A percentile compares a stretch with the other conserved stretches of the same genome.
These are phyloP conservation scores for Girardinus metallicus DNA, from an alignment of 2,797 vertebrate genomes.

Conservation along the genomic window DNA sequence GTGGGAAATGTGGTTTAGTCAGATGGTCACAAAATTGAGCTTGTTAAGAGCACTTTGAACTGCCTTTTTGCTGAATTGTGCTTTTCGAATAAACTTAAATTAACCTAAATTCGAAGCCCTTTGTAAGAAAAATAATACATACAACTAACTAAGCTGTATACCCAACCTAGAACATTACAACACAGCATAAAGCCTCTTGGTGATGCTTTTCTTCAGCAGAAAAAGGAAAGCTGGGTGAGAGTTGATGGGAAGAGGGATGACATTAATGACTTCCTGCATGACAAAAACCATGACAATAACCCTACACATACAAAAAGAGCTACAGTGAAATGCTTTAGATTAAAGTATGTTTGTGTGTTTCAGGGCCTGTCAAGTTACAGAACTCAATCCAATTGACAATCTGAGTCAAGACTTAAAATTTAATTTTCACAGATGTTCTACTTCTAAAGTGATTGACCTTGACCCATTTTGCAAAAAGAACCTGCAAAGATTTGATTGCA, in stretches of 20 bases:
- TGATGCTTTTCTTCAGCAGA: not conserved
- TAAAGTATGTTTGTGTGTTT: not conserved
- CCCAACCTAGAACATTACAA: not conserved
- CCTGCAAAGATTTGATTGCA: not conserved
- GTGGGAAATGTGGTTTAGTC: not conserved
- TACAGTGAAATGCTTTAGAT: not conserved
- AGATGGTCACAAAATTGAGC: not conserved
- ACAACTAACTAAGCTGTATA: not conserved
- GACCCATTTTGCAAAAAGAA: not conserved
- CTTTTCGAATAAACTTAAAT: not conserved
- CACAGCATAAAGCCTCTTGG: not conserved
- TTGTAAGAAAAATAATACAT: not conserved
- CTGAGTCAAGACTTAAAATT: not conserved
- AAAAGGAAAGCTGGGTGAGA: not conserved
- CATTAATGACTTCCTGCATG: not conserved
- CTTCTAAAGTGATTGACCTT: not conserved
- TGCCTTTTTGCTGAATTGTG: too few species aligned
- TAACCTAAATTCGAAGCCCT: not conserved
- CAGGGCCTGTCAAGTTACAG: not conserved
- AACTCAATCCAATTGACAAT: not conserved
- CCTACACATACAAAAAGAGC: not conserved
- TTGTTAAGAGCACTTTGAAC: not conserved
- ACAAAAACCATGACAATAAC: not conserved
- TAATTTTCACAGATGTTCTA: not conserved
- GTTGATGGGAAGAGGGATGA: not conserved